Conservation (phyloP, 2,888 invertebrate genomes). For the Eudasyphora cyanicolor region DNA sequence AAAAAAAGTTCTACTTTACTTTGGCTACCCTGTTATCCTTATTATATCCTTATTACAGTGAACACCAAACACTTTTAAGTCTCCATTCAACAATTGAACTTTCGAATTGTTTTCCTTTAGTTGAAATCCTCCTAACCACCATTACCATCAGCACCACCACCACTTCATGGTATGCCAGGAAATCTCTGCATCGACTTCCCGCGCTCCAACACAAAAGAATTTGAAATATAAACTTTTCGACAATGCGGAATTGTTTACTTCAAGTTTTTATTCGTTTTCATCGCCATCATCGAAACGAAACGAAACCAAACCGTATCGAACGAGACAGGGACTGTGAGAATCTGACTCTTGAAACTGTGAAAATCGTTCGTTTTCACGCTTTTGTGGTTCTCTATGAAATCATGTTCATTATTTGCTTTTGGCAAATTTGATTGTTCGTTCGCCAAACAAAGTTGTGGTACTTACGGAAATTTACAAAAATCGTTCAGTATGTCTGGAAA, state of each 20-base stretch:
- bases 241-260: conserved; percentile 34
- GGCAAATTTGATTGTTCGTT: conserved; percentile 60
- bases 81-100: conserved; percentile 9
- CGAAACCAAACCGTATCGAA: not conserved
- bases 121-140: not conserved
- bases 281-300: conserved; percentile 16
- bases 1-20: too few relatives aligned
- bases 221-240: conserved; percentile 31
- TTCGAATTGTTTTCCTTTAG: not conserved
- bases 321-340: too few relatives aligned
- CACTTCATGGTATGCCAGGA: not conserved
- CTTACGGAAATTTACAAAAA: not conserved
- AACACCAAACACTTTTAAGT: not conserved
- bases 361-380: conserved; percentile 51
- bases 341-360: not conserved
- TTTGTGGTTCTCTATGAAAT: conserved; percentile 56
- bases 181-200: not conserved
- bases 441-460: conserved; percentile 35
- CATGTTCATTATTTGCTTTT: conserved; percentile 57
- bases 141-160: not conserved
- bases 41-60: not conserved
- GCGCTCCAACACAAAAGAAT: not conserved
- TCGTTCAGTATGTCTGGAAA: conserved; percentile 25
- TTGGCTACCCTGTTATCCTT: not conserved
- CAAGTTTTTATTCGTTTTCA: conserved; percentile 32